A percentile compares a stretch with the other conserved stretches of the same genome.
Conservation (phyloP, 2,888 invertebrate genomes). For the Aphrophora alni region DNA sequence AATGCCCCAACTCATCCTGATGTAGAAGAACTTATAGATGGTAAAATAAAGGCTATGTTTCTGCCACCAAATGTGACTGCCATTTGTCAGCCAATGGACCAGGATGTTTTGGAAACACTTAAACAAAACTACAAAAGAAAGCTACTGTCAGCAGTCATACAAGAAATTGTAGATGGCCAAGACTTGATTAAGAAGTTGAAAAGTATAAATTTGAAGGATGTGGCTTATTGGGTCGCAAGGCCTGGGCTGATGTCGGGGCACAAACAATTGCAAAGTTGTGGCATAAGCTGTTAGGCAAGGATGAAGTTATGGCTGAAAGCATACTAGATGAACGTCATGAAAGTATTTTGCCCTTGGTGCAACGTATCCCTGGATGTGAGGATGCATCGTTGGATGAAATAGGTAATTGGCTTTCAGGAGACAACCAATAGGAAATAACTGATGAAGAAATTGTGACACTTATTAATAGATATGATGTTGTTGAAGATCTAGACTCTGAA, state of each 20-base stretch:
- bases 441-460: background rate
- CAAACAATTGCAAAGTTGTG: background rate
- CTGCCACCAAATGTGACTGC: background rate
- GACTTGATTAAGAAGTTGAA: background rate
- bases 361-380: background rate
- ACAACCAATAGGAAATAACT: background rate
- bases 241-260: background rate
- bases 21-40: background rate
- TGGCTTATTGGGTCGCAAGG: background rate
- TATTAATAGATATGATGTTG: background rate
- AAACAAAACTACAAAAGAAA: background rate
- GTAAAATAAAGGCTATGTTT: background rate
- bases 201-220: background rate
- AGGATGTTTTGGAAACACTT: background rate
- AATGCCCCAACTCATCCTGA: background rate
- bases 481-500: background rate
- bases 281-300: background rate
- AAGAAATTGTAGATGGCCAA: background rate
- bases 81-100: background rate
- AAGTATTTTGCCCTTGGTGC: background rate
- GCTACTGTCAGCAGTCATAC: background rate
- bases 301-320: background rate
- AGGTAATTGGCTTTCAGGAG: background rate
- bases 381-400: background rate
- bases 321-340: background rate